Conservation (phyloP, 2,113 vertebrate species). For the Hypomesus transpacificus region DNA sequence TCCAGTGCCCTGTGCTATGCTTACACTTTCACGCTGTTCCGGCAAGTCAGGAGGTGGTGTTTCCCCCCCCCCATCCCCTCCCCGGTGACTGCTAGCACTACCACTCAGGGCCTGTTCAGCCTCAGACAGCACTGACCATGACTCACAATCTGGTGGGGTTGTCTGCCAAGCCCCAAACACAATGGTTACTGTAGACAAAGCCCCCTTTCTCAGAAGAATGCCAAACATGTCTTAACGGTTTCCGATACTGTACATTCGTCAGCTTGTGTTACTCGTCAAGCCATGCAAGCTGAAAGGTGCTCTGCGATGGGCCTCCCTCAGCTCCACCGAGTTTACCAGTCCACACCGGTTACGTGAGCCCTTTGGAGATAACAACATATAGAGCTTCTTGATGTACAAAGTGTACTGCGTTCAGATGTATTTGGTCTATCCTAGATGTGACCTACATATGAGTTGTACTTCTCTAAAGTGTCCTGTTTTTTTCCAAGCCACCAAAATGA, state of each 20-base stretch:
- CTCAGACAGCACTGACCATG: constrained; percentile 56
- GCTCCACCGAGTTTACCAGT: neutral
- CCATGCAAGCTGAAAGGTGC: constrained; percentile 19
- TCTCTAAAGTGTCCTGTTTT: no score
- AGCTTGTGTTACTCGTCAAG: constrained; percentile 37
- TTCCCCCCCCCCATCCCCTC: constrained; percentile 29
- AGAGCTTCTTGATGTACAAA: no score
- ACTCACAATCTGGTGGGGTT: constrained; percentile 61
- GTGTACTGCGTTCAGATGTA: no score
- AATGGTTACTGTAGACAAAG: constrained; percentile 64
- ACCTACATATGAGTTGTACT: no score
- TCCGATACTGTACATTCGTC: constrained; percentile 44
- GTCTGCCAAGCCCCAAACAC: constrained; percentile 59
- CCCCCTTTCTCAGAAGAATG: constrained; percentile 55
- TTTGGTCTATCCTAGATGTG: no score
- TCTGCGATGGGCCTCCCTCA: neutral
- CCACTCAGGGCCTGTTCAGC: constrained; percentile 35
- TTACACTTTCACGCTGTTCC: neutral
- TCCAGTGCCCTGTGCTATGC: neutral
- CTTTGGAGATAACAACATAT: no score
- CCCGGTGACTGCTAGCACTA: constrained; percentile 35
- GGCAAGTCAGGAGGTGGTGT: constrained; percentile 1
- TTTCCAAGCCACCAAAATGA: neutral
- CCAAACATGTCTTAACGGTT: constrained; percentile 55
- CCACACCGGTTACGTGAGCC: no score